Conservation (phyloP, 2,797 vertebrate genomes). For the Phalloptychus januarius region DNA sequence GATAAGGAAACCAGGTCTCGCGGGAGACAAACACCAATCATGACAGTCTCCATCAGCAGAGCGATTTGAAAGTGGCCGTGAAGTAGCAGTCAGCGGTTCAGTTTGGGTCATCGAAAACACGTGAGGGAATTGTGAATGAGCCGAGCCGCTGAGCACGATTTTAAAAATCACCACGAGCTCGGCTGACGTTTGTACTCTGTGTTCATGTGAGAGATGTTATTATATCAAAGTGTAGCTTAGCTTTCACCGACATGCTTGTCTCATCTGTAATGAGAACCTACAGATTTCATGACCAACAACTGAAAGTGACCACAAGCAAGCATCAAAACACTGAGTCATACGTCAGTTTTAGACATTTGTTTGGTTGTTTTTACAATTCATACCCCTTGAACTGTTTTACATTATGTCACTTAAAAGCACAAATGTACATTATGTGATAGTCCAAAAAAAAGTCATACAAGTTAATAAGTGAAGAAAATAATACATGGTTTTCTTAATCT, state of each 20-base stretch:
- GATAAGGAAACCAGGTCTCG: conserved; percentile 53
- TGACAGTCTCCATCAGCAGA: conserved; percentile 54
- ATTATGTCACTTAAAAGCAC: not conserved
- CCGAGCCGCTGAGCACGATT: conserved; percentile 25
- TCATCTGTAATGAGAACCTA: conserved; percentile 66
- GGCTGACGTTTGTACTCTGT: conserved; percentile 17
- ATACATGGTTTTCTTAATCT: not conserved
- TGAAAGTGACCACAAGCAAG: conserved; percentile 38
- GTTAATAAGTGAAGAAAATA: not conserved
- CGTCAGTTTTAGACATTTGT: not conserved
- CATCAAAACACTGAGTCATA: conserved; percentile 3
- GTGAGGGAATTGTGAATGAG: conserved; percentile 62
- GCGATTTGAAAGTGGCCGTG: conserved; percentile 45
- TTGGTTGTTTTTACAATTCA: not conserved
- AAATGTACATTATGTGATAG: not conserved
- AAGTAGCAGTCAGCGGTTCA: conserved; percentile 50
- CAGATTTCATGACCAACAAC: conserved; percentile 55
- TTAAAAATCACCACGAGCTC: conserved; percentile 33
- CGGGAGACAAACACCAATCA: conserved; percentile 62
- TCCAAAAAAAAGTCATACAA: not conserved
- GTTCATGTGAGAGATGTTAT: conserved; percentile 50
- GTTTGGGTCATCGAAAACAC: conserved; percentile 63
- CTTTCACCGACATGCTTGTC: conserved; percentile 66
- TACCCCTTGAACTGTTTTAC: not conserved
- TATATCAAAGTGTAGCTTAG: conserved; percentile 62